Evolutionary conservation across 2,113 vertebrate species (phyloP).

Genomic region (Chinchilla lanigera): DNA sequence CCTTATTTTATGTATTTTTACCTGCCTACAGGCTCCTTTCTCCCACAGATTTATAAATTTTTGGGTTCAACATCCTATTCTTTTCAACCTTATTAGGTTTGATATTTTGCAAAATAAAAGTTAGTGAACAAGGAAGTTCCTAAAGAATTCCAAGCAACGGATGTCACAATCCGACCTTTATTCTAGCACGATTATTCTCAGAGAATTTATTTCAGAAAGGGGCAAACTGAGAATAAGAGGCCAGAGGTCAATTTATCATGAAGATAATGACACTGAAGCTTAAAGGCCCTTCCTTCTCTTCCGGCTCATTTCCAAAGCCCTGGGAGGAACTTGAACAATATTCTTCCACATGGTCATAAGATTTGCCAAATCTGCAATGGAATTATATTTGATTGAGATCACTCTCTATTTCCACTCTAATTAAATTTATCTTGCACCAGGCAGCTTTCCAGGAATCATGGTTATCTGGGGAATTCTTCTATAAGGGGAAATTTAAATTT

Average conservation of each 20-base stretch:
- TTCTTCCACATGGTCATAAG: not conserved
- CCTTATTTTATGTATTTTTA: not conserved
- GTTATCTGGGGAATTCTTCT: not conserved
- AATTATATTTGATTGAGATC: not conserved
- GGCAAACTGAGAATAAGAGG: not conserved
- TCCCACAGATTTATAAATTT: not conserved
- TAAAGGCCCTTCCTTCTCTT: not conserved
- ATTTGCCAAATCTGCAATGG: constrained; percentile 10
- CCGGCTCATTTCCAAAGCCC: not conserved
- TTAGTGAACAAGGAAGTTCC: not conserved
- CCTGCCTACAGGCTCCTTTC: not conserved
- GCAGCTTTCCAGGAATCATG: not conserved
- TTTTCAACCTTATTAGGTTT: constrained; percentile 30
- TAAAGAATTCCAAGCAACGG: not conserved
- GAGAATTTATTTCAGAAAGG: constrained; percentile 33
- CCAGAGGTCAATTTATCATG: not conserved
- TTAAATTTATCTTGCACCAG: not conserved
- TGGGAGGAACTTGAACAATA: not conserved
- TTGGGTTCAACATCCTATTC: not conserved
- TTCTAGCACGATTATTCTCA: not conserved
- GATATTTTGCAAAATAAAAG: constrained; percentile 27
- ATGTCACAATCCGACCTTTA: not conserved
- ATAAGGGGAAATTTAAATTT: not conserved
- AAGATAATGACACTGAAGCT: not conserved
- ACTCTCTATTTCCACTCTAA: not conserved